Percentiles rank a stretch among this genome's conserved stretches.
Conservation (phyloP, 2,113 vertebrate species). For the Delphinus delphis region DNA sequence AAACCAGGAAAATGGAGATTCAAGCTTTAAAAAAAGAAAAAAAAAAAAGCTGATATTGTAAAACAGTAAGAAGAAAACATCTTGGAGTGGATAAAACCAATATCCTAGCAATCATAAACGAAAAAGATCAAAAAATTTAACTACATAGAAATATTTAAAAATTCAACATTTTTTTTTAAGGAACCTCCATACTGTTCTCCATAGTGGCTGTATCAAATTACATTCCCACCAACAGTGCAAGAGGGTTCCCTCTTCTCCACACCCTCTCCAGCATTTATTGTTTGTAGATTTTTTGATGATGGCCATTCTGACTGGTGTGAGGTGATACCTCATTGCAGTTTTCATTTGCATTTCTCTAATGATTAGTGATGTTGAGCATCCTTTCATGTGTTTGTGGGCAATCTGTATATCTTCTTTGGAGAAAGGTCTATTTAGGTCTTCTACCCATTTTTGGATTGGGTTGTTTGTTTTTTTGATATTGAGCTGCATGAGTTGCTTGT, state of each 20-base stretch:
- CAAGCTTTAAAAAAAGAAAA: neutral
- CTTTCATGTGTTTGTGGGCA: too few relatives aligned
- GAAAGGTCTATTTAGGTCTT: neutral
- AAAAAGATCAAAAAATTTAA: constrained; percentile 9
- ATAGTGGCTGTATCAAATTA: neutral
- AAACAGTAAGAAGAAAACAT: constrained; percentile 2
- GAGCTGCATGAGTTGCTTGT: neutral
- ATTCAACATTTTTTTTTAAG: neutral
- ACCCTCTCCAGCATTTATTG: neutral
- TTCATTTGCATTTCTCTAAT: too few relatives aligned
- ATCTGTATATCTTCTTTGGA: too few relatives aligned
- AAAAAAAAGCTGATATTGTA: neutral
- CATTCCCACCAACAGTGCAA: too few relatives aligned
- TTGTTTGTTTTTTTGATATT: neutral
- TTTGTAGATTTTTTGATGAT: too few relatives aligned
- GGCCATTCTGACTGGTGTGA: too few relatives aligned
- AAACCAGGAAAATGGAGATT: neutral
- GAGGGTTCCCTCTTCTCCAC: too few relatives aligned
- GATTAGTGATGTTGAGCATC: too few relatives aligned
- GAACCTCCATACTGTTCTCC: neutral
- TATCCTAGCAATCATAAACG: neutral
- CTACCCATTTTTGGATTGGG: neutral
- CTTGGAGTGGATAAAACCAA: neutral
- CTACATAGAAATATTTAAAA: neutral
- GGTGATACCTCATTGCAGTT: too few relatives aligned